Evolutionary conservation across 2,888 invertebrate species (phyloP).

Genomic region (Andrena haemorrhoa): DNA sequence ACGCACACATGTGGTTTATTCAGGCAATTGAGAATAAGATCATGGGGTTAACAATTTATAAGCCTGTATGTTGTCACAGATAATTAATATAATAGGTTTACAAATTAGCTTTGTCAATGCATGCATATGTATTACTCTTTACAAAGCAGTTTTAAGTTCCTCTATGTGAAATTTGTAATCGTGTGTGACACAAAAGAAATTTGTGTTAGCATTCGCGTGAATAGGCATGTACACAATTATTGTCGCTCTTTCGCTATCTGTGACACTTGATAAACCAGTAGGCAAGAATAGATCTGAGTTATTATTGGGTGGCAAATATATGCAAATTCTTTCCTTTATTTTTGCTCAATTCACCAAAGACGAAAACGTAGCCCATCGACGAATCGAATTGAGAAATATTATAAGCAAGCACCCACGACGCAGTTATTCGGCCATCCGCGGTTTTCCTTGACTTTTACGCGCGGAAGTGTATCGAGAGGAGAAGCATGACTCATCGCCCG

Average conservation of each 20-base stretch:
- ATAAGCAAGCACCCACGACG: not conserved
- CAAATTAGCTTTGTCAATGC: not conserved
- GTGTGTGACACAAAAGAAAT: not conserved
- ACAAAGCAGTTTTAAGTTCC: not conserved
- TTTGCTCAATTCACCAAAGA: not conserved
- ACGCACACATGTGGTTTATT: slow-evolving; percentile 5
- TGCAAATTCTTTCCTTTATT: not conserved
- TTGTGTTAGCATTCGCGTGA: too few relatives aligned
- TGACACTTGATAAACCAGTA: not conserved
- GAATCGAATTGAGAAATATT: not conserved
- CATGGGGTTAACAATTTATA: slow-evolving; percentile 31
- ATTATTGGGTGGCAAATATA: not conserved
- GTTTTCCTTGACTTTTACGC: not conserved
- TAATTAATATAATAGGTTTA: not conserved
- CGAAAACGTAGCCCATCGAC: not conserved
- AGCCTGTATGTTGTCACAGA: not conserved
- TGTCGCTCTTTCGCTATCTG: not conserved
- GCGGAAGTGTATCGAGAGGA: slow-evolving; percentile 80
- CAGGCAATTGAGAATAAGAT: slow-evolving; percentile 41
- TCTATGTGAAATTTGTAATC: not conserved
- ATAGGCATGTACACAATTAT: not conserved
- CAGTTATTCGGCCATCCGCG: not conserved
- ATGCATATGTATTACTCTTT: not conserved
- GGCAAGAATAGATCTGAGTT: not conserved
- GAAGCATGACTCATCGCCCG: slow-evolving; percentile 46